Conservation (phyloP, 2,888 invertebrate species). For the Microplitis manilae region DNA sequence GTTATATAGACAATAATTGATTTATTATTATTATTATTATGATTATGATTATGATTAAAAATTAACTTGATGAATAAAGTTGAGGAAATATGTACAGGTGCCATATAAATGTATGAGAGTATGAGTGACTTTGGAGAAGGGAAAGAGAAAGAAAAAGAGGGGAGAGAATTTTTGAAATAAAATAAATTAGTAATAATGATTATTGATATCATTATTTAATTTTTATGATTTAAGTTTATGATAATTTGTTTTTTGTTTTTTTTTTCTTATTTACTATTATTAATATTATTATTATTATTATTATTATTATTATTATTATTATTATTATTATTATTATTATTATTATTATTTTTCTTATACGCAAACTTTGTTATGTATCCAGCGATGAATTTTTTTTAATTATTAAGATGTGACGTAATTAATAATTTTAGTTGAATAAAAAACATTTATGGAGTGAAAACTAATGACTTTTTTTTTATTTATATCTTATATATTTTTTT, state of each 20-base stretch:
- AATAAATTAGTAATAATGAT: constrained; percentile 11
- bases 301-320: too few relatives aligned
- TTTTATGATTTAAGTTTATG: constrained; percentile 45
- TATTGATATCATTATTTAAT: constrained; percentile 34
- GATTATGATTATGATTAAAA: constrained; percentile 22
- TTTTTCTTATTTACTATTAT: background rate
- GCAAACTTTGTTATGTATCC: background rate
- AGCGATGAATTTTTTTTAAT: background rate
- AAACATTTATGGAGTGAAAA: background rate
- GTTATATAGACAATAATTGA: background rate
- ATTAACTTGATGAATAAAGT: constrained; percentile 27
- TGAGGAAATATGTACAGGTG: constrained; percentile 53
- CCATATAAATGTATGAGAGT: constrained; percentile 47
- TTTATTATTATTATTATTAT: background rate
- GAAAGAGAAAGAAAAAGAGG: background rate
- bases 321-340: too few relatives aligned
- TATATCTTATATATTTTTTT: background rate
- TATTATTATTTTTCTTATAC: constrained; percentile 1
- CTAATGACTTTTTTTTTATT: background rate
- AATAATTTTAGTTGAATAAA: background rate
- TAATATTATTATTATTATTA: too few relatives aligned
- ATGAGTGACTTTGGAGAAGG: constrained; percentile 8
- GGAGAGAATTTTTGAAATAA: constrained; percentile 25
- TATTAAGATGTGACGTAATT: background rate
- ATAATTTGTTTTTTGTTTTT: background rate